phyloP scores from a whole-genome alignment of 2,888 invertebrate species.

The Lingula anatina region DNA sequence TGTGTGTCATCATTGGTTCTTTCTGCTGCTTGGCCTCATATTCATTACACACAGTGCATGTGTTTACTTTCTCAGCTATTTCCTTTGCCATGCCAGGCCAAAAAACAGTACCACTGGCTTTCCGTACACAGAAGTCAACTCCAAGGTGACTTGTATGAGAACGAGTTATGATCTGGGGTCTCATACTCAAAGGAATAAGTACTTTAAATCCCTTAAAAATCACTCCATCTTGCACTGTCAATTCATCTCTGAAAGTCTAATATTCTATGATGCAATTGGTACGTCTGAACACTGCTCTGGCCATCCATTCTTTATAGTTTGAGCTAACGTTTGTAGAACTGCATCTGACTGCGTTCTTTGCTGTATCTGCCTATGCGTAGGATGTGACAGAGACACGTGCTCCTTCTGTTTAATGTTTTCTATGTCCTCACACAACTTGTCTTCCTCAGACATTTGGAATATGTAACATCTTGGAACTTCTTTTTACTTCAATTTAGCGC shows the following conservation, averaged over 20 bases:
- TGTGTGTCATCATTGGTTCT: constrained; percentile 9
- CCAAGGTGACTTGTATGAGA: constrained; percentile 5
- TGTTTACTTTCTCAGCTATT: neutral
- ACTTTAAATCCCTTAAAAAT: constrained; percentile 9
- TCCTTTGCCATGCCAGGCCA: constrained; percentile 7
- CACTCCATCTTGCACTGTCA: constrained; percentile 11
- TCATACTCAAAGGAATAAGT: constrained; percentile 1
- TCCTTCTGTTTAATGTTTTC: constrained; percentile 7
- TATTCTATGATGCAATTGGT: constrained; percentile 2
- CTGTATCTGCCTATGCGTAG: neutral
- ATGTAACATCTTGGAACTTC: neutral
- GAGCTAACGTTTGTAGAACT: constrained; percentile 2
- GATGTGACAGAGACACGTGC: constrained; percentile 1
- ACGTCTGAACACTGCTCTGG: constrained; percentile 1
- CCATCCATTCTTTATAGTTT: constrained; percentile 9
- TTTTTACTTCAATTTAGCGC: neutral
- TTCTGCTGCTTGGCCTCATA: constrained; percentile 7
- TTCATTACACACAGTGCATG: neutral
- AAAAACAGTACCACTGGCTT: constrained; percentile 3
- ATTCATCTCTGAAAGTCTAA: constrained; percentile 8
- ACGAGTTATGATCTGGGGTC: neutral
- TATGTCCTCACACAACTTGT: neutral
- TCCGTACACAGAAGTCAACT: constrained; percentile 3
- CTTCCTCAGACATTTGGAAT: neutral
- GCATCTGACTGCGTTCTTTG: constrained; percentile 4